Conservation (phyloP, 2,113 vertebrate genomes). For the Chaetura pelagica region DNA sequence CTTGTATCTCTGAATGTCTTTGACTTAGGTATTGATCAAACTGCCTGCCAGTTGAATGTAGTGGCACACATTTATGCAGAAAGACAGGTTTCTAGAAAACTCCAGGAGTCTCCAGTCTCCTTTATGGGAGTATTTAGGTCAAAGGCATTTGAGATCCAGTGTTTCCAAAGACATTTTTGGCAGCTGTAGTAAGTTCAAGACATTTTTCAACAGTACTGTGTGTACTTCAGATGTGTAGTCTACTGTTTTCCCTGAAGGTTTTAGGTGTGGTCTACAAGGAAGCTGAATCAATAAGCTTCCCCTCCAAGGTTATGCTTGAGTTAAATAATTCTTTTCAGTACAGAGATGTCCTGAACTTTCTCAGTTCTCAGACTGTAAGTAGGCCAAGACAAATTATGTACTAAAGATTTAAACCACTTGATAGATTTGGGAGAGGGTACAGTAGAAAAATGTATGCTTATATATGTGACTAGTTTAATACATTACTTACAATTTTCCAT, state of each 20-base stretch:
- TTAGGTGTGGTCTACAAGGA: neutral
- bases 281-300: neutral
- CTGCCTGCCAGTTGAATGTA: neutral
- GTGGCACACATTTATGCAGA: neutral
- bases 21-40: conserved; percentile 19
- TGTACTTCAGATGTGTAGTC: neutral
- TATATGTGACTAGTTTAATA: neutral
- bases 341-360: neutral
- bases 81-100: neutral
- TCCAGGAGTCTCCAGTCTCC: neutral
- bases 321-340: neutral
- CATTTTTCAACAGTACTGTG: neutral
- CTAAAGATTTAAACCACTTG: neutral
- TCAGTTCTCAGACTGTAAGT: neutral
- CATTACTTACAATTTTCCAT: neutral
- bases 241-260: neutral
- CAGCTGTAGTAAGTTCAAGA: neutral
- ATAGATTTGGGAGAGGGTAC: neutral
- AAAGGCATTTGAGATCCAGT: neutral
- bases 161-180: conserved; percentile 5
- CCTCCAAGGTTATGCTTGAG: neutral
- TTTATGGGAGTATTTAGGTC: neutral
- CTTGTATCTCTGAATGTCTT: neutral
- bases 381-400: neutral
- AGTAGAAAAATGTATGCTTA: neutral